These are phyloP conservation scores for Trichonephila inaurata DNA, from an alignment of 1,140 invertebrate species.

Conservation along the genomic window DNA sequence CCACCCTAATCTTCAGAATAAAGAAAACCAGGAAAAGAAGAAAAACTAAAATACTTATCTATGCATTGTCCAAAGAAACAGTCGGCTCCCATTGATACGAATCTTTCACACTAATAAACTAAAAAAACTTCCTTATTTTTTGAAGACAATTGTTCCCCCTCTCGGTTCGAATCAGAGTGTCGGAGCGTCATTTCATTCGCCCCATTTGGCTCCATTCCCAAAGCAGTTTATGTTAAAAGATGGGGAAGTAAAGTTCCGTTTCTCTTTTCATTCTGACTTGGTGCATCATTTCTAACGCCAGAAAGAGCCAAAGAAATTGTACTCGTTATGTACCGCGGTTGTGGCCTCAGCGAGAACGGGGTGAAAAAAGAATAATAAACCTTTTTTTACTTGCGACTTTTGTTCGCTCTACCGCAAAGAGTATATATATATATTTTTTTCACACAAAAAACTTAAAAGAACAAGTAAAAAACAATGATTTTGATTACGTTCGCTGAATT, in stretches of 20 bases:
- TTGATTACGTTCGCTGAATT: too few relatives aligned
- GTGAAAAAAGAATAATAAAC: background rate
- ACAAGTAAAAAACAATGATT: too few relatives aligned
- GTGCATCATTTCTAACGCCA: conserved; percentile 37
- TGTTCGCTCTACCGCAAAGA: background rate
- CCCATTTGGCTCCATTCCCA: conserved; percentile 60
- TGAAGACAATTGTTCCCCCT: conserved; percentile 44
- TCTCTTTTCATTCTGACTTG: background rate
- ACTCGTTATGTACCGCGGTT: conserved; percentile 39
- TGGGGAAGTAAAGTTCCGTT: background rate
- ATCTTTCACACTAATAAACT: conserved; percentile 13
- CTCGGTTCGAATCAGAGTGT: background rate
- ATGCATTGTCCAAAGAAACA: background rate
- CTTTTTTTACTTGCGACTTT: background rate
- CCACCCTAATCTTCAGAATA: background rate
- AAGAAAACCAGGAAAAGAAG: background rate
- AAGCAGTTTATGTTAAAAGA: conserved; percentile 39
- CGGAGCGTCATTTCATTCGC: background rate
- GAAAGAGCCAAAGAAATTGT: conserved; percentile 26
- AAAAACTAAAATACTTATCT: background rate
- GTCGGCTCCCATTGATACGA: background rate
- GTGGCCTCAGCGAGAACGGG: background rate
- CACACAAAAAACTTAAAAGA: background rate
- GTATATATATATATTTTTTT: background rate
- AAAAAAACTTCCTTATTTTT: background rate